phyloP scores from a whole-genome alignment of 2,797 vertebrate species.

The Rhinoraja longicauda region DNA sequence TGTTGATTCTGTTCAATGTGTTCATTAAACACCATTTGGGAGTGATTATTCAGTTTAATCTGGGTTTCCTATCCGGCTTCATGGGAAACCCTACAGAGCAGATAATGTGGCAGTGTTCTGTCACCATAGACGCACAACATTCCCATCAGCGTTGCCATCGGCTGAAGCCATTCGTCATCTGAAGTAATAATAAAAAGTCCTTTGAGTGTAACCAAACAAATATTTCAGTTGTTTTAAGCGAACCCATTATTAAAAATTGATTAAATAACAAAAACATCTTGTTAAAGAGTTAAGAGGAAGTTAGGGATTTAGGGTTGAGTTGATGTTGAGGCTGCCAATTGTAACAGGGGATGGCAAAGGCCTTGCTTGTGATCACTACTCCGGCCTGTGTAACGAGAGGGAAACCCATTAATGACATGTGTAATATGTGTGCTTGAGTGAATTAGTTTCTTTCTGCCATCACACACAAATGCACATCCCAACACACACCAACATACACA shows the following conservation, averaged over 20 bases:
- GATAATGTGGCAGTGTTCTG: background rate
- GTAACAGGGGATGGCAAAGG: background rate
- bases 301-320: background rate
- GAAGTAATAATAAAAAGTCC: background rate
- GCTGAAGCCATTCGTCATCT: constrained; percentile 27
- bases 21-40: constrained; percentile 19
- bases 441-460: background rate
- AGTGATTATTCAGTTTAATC: constrained; percentile 21
- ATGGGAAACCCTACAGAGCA: background rate
- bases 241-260: background rate
- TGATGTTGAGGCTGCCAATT: background rate
- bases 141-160: background rate
- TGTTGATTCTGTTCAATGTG: constrained; percentile 16
- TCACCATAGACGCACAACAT: constrained; percentile 10
- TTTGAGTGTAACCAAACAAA: background rate
- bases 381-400: background rate
- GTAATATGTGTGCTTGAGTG: background rate
- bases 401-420: background rate
- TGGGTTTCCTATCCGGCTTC: background rate
- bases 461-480: background rate
- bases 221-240: background rate
- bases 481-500: too few relatives aligned
- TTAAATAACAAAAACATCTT: background rate
- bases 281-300: background rate
- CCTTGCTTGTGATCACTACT: background rate